These are phyloP conservation scores for Acrocephalus kingi DNA, from an alignment of 2,113 vertebrate species.

Conservation along the genomic window DNA sequence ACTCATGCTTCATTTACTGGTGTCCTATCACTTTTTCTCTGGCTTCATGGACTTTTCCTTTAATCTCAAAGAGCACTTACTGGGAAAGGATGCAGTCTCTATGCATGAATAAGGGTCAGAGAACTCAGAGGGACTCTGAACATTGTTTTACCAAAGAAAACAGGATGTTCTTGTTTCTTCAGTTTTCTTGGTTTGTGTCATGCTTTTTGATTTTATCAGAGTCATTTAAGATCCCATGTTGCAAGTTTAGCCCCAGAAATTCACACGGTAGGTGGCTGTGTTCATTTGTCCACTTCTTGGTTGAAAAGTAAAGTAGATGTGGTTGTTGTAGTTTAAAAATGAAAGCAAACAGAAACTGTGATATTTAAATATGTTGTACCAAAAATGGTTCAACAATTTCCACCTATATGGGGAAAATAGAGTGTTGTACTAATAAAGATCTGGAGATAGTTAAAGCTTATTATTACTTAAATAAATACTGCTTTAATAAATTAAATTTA, in stretches of 20 bases:
- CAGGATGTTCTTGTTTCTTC: not conserved
- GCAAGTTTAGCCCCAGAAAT: not conserved
- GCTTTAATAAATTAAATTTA: not conserved
- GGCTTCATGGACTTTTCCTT: not conserved
- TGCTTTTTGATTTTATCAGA: not conserved
- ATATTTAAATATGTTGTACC: not conserved
- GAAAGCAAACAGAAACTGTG: not conserved
- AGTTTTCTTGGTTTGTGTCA: not conserved
- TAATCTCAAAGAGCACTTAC: slow-evolving; percentile 41
- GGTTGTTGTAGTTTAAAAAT: not conserved
- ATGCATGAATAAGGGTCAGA: not conserved
- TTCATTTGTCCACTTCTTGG: not conserved
- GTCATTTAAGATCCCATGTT: not conserved
- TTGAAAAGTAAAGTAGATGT: not conserved
- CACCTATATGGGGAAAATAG: not conserved
- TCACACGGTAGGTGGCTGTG: not conserved
- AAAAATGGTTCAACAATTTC: not conserved
- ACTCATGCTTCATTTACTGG: slow-evolving; percentile 57
- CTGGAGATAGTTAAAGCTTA: not conserved
- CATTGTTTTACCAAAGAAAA: not conserved
- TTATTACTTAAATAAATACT: not conserved
- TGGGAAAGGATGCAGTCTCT: not conserved
- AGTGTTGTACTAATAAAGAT: not conserved
- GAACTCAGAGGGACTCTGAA: not conserved
- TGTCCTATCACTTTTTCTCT: slow-evolving; percentile 11